Evolutionary conservation across 2,888 invertebrate species (phyloP).

Genomic region (Cryptophagus acutangulus): DNA sequence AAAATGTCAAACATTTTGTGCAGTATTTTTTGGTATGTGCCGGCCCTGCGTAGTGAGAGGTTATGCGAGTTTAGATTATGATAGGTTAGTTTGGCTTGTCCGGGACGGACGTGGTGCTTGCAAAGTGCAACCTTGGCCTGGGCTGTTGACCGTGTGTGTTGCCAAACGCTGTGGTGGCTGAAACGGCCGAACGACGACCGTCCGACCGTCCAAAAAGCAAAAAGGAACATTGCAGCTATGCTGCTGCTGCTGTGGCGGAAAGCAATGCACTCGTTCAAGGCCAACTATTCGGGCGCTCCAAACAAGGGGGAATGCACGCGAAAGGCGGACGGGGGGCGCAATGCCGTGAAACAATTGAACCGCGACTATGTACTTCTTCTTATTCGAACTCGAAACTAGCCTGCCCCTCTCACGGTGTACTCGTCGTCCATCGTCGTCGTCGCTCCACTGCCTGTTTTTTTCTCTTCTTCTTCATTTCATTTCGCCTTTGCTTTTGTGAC

Average conservation of each 20-base stretch:
- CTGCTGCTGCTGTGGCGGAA: too few species aligned
- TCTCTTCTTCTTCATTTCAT: not conserved
- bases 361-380: too few species aligned
- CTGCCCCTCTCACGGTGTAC: too few species aligned
- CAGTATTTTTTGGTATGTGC: conserved; percentile 10
- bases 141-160: conserved; percentile 51
- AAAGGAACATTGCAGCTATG: conserved; percentile 47
- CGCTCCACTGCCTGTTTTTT: not conserved
- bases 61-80: conserved; percentile 45
- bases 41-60: conserved; percentile 33
- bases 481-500: too few species aligned
- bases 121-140: conserved; percentile 46
- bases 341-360: conserved; percentile 49
- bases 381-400: too few species aligned
- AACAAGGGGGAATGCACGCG: conserved; percentile 28
- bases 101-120: too few species aligned
- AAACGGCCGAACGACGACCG: conserved; percentile 19
- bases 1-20: too few species aligned
- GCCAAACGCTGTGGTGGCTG: too few species aligned
- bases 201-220: conserved; percentile 49
- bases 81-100: conserved; percentile 47
- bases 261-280: conserved; percentile 51
- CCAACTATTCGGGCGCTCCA: conserved; percentile 44
- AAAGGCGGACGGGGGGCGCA: conserved; percentile 28
- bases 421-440: too few species aligned